phyloP scores from a whole-genome alignment of 2,113 vertebrate genomes.

The Grammatotria lemairii region DNA sequence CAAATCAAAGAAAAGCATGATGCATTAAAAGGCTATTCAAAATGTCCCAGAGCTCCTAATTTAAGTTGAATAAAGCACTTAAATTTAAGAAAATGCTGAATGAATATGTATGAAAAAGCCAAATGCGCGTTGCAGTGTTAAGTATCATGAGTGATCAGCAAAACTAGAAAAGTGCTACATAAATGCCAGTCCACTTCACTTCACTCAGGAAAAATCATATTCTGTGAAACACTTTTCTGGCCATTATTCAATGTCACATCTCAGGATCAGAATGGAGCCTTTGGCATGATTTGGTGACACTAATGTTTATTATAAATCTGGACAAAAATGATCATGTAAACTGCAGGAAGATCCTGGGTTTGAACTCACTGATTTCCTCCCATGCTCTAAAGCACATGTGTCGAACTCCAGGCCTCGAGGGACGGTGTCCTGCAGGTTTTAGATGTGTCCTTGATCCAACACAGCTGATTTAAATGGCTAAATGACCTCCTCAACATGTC shows the following conservation, averaged over 20 bases:
- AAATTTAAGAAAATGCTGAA: not conserved
- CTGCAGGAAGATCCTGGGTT: not conserved
- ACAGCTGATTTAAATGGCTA: not conserved
- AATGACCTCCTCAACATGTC: not conserved
- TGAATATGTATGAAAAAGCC: not conserved
- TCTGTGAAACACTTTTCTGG: not conserved
- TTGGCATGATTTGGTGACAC: not conserved
- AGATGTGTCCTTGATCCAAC: not conserved
- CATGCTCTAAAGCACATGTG: not conserved
- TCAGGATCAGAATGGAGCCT: not conserved
- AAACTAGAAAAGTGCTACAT: not conserved
- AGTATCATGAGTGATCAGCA: not conserved
- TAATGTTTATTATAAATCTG: not conserved
- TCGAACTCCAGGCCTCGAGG: fast-evolving
- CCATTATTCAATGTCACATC: not conserved
- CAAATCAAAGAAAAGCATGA: not conserved
- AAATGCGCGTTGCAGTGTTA: not conserved
- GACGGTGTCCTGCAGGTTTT: not conserved
- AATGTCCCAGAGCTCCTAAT: not conserved
- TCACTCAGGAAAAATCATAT: not conserved
- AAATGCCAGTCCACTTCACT: fast-evolving
- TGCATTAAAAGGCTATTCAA: not conserved
- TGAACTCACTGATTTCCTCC: not conserved
- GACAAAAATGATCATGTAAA: not conserved
- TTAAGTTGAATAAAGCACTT: not conserved